Percentiles rank a stretch among this genome's conserved stretches.
These are phyloP conservation scores for Lymantria dispar DNA, from an alignment of 2,888 invertebrate genomes.

Conservation along the genomic window DNA sequence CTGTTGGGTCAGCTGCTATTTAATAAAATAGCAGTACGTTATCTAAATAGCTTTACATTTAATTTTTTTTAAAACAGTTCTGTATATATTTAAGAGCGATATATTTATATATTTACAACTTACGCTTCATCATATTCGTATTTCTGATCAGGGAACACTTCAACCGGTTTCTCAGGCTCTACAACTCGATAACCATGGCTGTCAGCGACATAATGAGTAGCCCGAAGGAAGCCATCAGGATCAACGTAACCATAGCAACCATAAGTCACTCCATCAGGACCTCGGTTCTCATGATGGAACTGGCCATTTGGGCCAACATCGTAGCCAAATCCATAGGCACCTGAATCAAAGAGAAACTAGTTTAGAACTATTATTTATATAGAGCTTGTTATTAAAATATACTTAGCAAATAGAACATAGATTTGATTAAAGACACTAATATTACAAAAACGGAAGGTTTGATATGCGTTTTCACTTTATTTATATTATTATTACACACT, in stretches of 20 bases:
- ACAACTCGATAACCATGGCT: constrained; percentile 90
- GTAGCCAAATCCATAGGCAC: constrained; percentile 89
- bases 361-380: background rate
- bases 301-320: constrained; percentile 89
- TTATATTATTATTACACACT: too few species aligned
- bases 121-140: constrained; percentile 71
- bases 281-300: constrained; percentile 90
- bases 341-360: constrained; percentile 56
- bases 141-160: constrained; percentile 82
- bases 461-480: too few species aligned
- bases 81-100: too few species aligned
- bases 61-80: background rate
- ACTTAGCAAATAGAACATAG: too few species aligned
- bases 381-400: too few species aligned
- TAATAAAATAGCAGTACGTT: too few species aligned
- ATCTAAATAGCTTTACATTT: too few species aligned
- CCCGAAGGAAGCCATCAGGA: constrained; percentile 84
- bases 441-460: too few species aligned
- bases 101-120: constrained; percentile 35
- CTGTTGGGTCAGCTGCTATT: too few species aligned
- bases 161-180: constrained; percentile 85
- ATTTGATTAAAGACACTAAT: too few species aligned
- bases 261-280: constrained; percentile 89
- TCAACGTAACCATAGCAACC: constrained; percentile 91
- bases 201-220: constrained; percentile 90